Conservation (phyloP, 1,140 invertebrate genomes). For the Sycobia sp. region DNA sequence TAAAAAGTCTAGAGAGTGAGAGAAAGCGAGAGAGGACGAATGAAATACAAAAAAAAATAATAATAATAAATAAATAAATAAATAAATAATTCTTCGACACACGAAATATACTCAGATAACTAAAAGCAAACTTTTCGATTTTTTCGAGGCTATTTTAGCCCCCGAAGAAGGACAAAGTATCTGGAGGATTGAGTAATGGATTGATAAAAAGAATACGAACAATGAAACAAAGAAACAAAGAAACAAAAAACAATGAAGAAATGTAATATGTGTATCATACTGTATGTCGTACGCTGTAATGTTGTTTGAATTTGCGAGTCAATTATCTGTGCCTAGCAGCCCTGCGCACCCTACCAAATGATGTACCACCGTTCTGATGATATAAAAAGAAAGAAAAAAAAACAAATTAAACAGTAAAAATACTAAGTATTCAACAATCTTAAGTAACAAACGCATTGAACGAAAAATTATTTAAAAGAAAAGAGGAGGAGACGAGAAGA, state of each 20-base stretch:
- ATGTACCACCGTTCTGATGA: constrained; percentile 61
- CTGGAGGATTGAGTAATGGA: too few relatives aligned
- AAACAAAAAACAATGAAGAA: constrained; percentile 39
- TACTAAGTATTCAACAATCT: constrained; percentile 31
- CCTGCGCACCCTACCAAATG: constrained; percentile 63
- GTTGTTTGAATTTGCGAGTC: constrained; percentile 65
- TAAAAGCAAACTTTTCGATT: constrained; percentile 6
- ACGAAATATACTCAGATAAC: constrained; percentile 2
- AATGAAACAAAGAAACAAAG: constrained; percentile 35
- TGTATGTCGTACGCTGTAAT: constrained; percentile 64
- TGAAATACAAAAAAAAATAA: constrained; percentile 1
- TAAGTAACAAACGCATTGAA: constrained; percentile 36
- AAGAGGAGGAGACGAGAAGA: constrained; percentile 34
- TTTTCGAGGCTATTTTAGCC: constrained; percentile 18
- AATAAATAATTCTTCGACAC: constrained; percentile 10
- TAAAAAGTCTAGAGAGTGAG: constrained; percentile 11
- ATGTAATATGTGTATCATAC: constrained; percentile 60
- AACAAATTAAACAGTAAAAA: constrained; percentile 39
- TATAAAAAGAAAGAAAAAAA: constrained; percentile 38
- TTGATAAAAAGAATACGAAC: neutral
- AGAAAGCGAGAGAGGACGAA: constrained; percentile 5
- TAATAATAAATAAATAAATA: neutral
- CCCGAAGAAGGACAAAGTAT: constrained; percentile 15
- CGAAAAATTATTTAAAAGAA: constrained; percentile 33
- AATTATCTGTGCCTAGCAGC: constrained; percentile 65